Evolutionary conservation across 2,888 invertebrate genomes (phyloP), one percentile per base, ranked within the genome.

Genomic region (Orthosia cruda): DNA sequence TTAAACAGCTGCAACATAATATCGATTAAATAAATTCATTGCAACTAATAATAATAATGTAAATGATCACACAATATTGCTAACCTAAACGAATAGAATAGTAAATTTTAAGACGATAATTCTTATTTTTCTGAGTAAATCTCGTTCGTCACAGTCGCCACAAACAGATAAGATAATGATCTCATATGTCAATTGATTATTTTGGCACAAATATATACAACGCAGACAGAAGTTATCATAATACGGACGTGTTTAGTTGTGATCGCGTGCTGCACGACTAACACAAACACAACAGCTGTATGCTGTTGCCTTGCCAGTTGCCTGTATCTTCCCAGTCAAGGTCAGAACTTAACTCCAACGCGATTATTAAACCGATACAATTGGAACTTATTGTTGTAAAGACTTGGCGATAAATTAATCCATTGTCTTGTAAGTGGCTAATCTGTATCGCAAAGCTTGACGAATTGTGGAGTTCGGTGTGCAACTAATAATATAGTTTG

Each of bases 241-340:
- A 55, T 64, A 63, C 71, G 71, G 74, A 73, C 71, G 70, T 87
- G 88, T 88, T 75, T 77, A 65, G 80, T 63, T 62, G 68, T 61
- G 74, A 83, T 89, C 86, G 89, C 89, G 89, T 89, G 89, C 71
- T 78, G 67, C 81, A 74, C 78, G 71, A 83, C 77, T 80, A 78
- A 80, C 61, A 76, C 72, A 76, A 67, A 78, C 75, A 82, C 71
- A 67, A 71, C 74, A 80, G 71, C 76, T 75, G 69, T 80, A 80
- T 81, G 71, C 71, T 74, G 75, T 84, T 81, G n/a, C n/a, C n/a
- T n/a, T n/a, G n/a, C n/a, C n/a, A n/a, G n/a, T n/a, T n/a, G 84
- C 83, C 71, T 73, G 75, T 86, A 83, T 86, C 84, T 84, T 73
- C 80, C 61, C 74, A 74, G 77, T 76, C 89, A 89, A 89, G 88